A percentile compares a stretch with the other conserved stretches of the same genome.
phyloP scores from a whole-genome alignment of 2,888 invertebrate genomes.

The Emesis castigata region DNA sequence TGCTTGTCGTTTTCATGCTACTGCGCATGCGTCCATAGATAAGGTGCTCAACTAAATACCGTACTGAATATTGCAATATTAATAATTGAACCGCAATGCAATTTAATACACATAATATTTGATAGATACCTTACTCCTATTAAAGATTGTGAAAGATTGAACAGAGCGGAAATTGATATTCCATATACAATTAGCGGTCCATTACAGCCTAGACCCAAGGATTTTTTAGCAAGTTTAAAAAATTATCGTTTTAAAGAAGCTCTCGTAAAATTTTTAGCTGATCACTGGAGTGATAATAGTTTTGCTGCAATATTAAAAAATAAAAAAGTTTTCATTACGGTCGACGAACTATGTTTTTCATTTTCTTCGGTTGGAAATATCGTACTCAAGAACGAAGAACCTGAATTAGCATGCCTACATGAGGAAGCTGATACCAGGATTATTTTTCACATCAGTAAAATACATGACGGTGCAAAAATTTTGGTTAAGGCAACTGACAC shows the following conservation, averaged over 20 bases:
- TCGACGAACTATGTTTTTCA: constrained; percentile 35
- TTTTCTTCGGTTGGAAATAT: constrained; percentile 27
- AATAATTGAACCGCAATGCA: too few relatives aligned
- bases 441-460: constrained; percentile 28
- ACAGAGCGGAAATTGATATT: constrained; percentile 41
- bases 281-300: constrained; percentile 68
- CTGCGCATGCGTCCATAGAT: too few relatives aligned
- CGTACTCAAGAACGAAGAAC: constrained; percentile 32
- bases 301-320: constrained; percentile 48
- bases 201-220: constrained; percentile 67
- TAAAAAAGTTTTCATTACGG: constrained; percentile 42
- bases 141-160: constrained; percentile 70
- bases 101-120: constrained; percentile 54
- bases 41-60: too few relatives aligned
- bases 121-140: constrained; percentile 66
- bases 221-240: constrained; percentile 69
- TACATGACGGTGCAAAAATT: constrained; percentile 15
- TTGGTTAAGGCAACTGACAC: constrained; percentile 29
- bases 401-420: constrained; percentile 30
- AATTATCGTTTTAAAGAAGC: constrained; percentile 72
- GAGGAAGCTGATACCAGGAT: constrained; percentile 37
- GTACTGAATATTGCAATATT: too few relatives aligned
- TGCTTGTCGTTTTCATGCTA: constrained; percentile 65
- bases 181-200: constrained; percentile 46
- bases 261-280: constrained; percentile 68